phyloP scores from a whole-genome alignment of 2,113 vertebrate genomes.

The Megaptera novaeangliae region DNA sequence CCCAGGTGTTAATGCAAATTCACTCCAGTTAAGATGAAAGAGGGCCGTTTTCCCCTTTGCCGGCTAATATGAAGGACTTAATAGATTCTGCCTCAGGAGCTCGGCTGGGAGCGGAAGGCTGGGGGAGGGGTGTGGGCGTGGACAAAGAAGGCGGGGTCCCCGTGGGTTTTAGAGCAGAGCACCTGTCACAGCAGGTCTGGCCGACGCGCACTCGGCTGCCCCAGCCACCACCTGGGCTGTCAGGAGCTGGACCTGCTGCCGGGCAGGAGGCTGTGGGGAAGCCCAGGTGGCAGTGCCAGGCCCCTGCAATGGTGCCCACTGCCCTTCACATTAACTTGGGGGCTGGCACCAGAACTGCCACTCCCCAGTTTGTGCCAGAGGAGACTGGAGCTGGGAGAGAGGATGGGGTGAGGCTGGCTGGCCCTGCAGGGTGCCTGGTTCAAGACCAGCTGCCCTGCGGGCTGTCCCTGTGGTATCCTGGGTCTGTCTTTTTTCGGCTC shows the following conservation, averaged over 20 bases:
- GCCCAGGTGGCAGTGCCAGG: neutral
- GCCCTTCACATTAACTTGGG: neutral
- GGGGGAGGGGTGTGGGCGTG: neutral
- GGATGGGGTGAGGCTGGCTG: neutral
- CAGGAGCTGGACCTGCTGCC: neutral
- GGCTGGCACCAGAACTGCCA: neutral
- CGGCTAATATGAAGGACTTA: constrained; percentile 70
- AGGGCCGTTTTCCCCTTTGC: constrained; percentile 60
- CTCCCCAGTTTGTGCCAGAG: neutral
- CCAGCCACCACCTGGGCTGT: neutral
- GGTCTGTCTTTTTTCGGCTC: neutral
- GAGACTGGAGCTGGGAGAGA: neutral
- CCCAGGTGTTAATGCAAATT: constrained; percentile 76
- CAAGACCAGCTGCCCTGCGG: neutral
- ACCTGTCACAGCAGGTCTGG: neutral
- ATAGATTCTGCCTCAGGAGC: constrained; percentile 67
- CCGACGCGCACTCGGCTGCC: neutral
- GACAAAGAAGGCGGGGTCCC: neutral
- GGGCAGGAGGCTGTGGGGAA: neutral
- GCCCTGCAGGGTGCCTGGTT: neutral
- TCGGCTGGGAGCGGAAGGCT: neutral
- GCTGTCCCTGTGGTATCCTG: neutral
- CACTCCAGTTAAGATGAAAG: constrained; percentile 74
- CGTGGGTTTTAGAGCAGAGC: neutral
- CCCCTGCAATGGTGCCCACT: neutral